Evolutionary conservation across 2,797 vertebrate species (phyloP), one percentile per base, ranked within the genome.

Genomic region (Bradypus variegatus): DNA sequence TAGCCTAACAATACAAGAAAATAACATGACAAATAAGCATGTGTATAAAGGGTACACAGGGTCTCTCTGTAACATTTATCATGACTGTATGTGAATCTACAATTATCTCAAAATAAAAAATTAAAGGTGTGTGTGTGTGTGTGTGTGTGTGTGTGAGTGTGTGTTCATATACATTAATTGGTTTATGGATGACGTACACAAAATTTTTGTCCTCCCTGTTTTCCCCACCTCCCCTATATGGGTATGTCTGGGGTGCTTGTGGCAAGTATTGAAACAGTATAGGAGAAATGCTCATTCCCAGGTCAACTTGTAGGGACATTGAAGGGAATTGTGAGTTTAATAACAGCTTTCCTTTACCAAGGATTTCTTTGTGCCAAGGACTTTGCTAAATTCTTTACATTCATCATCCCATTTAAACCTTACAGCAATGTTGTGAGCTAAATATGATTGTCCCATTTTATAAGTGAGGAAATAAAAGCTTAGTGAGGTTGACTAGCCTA

Each of bases 161-260:
- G 10, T 64, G 50, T 67, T 75, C 70, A 70, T 76, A 76, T 33
- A 4, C 69, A 58, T 36, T 88, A 94, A 19, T n/a, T 55, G 58
- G 41, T 53, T 36, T 33, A 67, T 29, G 21, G 53, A 5, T 64
- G 55, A 79, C 31, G 16, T 36, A 27, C 33, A 21, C 36, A 79
- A 13, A 64, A 25, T 18, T 12, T 29, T 21, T 89, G 33, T 86
- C 58, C 12, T 62, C 79, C 3, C 10, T 2, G 5, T 41, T 78
- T 38, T n/a, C 14, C 72, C 3, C 4, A 1, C 16, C 41, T 8
- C 6, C 11, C 21, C 1, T n/a, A 0, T 58, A 9, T 48, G 69
- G 73, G 14, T 77, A 36, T 82, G 36, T 48, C 55, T 23, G 29
- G 29, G 53, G 16, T 55, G 27, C 25, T 9, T 4, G 8, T 7